Evolutionary conservation across 2,797 vertebrate genomes (phyloP).

Genomic region (Lateolabrax maculatus): DNA sequence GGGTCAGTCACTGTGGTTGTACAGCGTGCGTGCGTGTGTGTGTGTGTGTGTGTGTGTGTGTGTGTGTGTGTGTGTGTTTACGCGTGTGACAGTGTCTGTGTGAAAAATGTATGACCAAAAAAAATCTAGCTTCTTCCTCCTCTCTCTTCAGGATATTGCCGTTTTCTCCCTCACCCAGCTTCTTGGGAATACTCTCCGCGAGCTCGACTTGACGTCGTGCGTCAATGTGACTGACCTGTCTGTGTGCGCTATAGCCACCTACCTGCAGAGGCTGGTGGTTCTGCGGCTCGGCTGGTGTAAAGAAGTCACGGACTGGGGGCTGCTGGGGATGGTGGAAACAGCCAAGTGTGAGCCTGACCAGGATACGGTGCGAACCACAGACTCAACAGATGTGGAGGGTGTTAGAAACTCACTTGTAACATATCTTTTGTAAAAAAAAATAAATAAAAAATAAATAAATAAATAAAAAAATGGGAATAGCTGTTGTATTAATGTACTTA

Average conservation of each 20-base stretch:
- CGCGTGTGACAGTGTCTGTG: not conserved
- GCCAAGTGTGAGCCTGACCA: constrained; percentile 51
- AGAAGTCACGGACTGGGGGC: constrained; percentile 88
- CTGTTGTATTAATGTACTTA: not conserved
- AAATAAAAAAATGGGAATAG: no score
- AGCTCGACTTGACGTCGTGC: constrained; percentile 89
- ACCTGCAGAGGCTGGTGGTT: constrained; percentile 80
- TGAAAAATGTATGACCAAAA: rapidly evolving
- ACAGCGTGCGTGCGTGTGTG: no score
- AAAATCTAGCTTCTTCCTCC: not conserved
- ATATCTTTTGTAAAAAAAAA: no score
- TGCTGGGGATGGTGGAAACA: constrained; percentile 85
- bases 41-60: no score
- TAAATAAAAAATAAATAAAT: no score
- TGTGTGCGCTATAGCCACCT: constrained; percentile 81
- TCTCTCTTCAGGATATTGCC: constrained; percentile 77
- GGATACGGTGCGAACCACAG: constrained; percentile 71
- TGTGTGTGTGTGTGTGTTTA: not conserved
- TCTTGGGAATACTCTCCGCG: constrained; percentile 78
- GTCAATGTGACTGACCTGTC: constrained; percentile 85
- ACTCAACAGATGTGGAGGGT: not conserved
- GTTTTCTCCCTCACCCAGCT: constrained; percentile 83
- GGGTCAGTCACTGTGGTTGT: constrained; percentile 71
- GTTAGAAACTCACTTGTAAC: no score
- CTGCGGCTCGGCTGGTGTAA: constrained; percentile 89